Evolutionary conservation across 2,797 vertebrate species (phyloP).

Genomic region (Mormyrus proboscirostris): DNA sequence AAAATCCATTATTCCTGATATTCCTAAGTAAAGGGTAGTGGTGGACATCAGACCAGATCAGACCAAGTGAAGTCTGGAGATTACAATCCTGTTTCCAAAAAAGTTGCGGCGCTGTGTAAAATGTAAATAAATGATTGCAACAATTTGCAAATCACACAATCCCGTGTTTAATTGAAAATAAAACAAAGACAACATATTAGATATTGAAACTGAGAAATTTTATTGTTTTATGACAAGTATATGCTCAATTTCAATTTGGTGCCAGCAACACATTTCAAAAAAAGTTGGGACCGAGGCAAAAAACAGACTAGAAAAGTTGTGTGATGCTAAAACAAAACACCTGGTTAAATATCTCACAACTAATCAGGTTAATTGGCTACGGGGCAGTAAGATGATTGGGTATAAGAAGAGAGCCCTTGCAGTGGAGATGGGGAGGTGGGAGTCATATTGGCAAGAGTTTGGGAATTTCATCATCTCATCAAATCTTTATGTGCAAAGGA

Average conservation of each 20-base stretch:
- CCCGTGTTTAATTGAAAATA: not conserved
- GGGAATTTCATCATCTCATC: not conserved
- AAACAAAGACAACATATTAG: not conserved
- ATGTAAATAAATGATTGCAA: not conserved
- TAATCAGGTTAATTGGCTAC: no score
- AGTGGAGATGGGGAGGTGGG: no score
- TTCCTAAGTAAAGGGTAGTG: not conserved
- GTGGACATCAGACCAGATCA: not conserved
- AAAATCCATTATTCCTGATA: not conserved
- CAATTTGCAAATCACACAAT: not conserved
- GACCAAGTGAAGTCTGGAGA: not conserved
- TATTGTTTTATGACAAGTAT: no score
- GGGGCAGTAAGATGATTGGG: no score
- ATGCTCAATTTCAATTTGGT: no score
- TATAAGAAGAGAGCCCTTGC: no score
- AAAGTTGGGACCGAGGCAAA: no score
- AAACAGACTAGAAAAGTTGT: no score
- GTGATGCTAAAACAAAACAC: no score
- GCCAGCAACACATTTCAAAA: no score
- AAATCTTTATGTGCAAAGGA: not conserved
- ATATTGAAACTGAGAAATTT: not conserved
- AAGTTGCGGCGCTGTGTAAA: not conserved
- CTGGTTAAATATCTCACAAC: no score
- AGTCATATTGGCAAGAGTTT: no score
- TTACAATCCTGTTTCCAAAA: not conserved